A percentile compares a stretch with the other conserved stretches of the same genome.
These are phyloP conservation scores for Mus spretus DNA, from an alignment of 2,797 vertebrate species.

Conservation along the genomic window DNA sequence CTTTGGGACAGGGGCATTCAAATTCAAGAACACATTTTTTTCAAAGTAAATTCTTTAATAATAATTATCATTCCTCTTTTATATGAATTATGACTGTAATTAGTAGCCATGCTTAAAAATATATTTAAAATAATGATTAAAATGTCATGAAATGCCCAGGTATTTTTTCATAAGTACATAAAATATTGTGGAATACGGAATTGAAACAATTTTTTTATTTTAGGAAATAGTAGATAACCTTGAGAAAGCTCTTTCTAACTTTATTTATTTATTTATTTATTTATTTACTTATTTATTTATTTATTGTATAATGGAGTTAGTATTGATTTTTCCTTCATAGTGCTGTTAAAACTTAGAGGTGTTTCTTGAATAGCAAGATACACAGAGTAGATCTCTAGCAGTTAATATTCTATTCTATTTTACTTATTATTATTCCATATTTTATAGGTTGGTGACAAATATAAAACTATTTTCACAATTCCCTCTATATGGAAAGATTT, in stretches of 20 bases:
- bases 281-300: no score
- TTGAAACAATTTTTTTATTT: neutral
- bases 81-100: neutral
- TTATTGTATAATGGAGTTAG: neutral
- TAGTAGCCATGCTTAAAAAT: neutral
- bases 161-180: neutral
- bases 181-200: neutral
- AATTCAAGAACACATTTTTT: slow-evolving; percentile 4
- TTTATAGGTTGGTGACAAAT: neutral
- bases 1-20: slow-evolving; percentile 24
- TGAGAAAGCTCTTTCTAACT: neutral
- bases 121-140: slow-evolving; percentile 47
- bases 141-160: neutral
- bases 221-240: neutral
- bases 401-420: neutral
- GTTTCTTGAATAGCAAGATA: neutral
- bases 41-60: neutral
- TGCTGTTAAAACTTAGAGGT: neutral
- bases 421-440: neutral
- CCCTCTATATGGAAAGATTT: neutral
- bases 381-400: neutral
- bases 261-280: no score
- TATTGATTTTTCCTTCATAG: slow-evolving; percentile 23
- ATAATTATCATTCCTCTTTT: neutral
- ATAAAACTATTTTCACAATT: neutral